Conservation (phyloP, 2,113 vertebrate species). For the Calyptomena viridis region DNA sequence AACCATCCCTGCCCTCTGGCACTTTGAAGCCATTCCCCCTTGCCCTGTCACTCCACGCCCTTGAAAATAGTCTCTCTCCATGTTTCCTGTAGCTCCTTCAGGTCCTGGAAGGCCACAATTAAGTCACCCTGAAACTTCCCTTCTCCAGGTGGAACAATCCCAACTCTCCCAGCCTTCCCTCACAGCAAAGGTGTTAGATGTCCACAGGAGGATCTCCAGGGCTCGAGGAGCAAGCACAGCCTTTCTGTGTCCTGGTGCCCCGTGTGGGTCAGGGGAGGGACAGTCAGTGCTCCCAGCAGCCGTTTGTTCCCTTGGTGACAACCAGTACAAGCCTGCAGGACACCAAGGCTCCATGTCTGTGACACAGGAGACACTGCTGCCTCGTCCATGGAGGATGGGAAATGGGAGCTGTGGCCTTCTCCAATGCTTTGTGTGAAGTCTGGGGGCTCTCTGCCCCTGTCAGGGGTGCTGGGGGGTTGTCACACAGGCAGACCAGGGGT, state of each 20-base stretch:
- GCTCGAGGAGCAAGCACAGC: neutral
- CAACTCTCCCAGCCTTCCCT: neutral
- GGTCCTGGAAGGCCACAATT: neutral
- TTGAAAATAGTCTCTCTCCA: accelerated
- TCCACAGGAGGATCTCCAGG: neutral
- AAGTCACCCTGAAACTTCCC: neutral
- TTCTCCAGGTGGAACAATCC: neutral
- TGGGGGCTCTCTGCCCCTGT: neutral
- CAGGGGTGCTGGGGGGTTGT: neutral
- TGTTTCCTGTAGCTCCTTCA: neutral
- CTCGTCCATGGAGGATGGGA: neutral
- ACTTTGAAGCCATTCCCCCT: neutral
- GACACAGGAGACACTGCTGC: too few species aligned
- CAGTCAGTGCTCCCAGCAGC: too few species aligned
- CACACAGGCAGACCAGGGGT: neutral
- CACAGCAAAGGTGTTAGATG: neutral
- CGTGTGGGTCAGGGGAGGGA: neutral
- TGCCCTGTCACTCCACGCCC: neutral
- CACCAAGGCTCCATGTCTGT: neutral
- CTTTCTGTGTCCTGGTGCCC: neutral
- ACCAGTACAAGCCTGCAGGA: neutral
- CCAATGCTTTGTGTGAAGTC: neutral
- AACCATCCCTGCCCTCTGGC: neutral
- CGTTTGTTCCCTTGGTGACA: neutral
- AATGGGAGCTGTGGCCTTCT: neutral